Evolutionary conservation across 2,888 invertebrate species (phyloP), one percentile per base, ranked within the genome.

Genomic region (Ophioninae sp.): DNA sequence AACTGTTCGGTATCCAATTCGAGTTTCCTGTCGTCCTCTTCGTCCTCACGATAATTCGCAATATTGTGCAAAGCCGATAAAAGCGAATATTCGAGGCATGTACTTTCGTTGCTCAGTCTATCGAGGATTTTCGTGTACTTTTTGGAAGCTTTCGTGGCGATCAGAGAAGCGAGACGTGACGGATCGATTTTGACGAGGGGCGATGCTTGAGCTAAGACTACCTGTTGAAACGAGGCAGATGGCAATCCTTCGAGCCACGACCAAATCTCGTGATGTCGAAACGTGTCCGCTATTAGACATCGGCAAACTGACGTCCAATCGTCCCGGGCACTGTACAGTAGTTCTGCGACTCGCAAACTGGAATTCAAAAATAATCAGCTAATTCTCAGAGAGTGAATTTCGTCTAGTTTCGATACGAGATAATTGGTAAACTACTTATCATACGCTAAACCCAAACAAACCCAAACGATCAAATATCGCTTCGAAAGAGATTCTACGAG

Each of bases 251-350:
- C 91, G 7, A 93, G 80, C 89, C 92, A 91, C 37, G 89, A 84
- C 90, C 92, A 91, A 17, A 93, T 88, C 39, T 92, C 92, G 41
- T 89, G 87, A 79, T 91, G 90, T 67, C 92, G 87, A 6, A 86
- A 86, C 10, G 88, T 80, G 85, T 93, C 91, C 13, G 88, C 82
- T 71, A 91, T 89, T 87, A 93, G 89, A 80, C 92, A 93, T 85
- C 88, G 89, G 83, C 92, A 92, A 22, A 93, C 93, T 0, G 92
- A 89, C 30, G 89, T 84, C 92, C 92, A 93, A 82, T 93, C 92
- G 76, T 92, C 92, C 51, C 90, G 88, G 30, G 90, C 92, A 9
- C 90, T 90, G 83, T 92, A 90, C 61, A 93, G 79, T 30, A 91
- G 86, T 83, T 92, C 91, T 3, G 90, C 89, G 23, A 93, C 91